A percentile compares a stretch with the other conserved stretches of the same genome.
These are phyloP conservation scores for Epizoanthus illoricatus DNA, from an alignment of 92 coral and sea anemone genomes.

Conservation along the genomic window DNA sequence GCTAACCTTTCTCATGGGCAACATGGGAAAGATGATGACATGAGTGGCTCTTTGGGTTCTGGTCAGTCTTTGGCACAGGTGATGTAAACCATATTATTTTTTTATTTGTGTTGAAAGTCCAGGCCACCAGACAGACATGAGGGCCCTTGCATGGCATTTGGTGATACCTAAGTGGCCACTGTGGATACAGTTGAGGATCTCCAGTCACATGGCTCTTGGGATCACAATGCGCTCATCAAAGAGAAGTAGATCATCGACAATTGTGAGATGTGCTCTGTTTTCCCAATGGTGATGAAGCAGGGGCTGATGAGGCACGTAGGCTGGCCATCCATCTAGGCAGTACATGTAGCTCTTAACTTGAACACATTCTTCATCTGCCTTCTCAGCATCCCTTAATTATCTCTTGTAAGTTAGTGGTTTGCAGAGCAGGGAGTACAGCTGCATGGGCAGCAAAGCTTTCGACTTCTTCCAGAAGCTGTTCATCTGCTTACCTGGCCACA, in stretches of 20 bases:
- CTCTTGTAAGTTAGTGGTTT: slow-evolving; percentile 47
- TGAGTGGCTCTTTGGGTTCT: too few species aligned
- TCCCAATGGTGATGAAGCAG: too few species aligned
- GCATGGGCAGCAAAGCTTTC: slow-evolving; percentile 40
- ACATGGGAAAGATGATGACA: too few species aligned
- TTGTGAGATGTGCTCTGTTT: too few species aligned
- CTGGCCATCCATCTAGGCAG: too few species aligned
- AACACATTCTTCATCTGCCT: slow-evolving; percentile 54
- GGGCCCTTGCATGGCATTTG: slow-evolving; percentile 49
- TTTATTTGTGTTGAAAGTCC: slow-evolving; percentile 36
- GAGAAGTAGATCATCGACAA: too few species aligned
- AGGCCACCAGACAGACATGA: slow-evolving; percentile 61
- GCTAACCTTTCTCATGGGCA: slow-evolving; percentile 33
- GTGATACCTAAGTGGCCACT: slow-evolving; percentile 17
- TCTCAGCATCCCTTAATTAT: slow-evolving; percentile 56
- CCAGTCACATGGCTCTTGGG: too few species aligned
- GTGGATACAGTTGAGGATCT: neutral
- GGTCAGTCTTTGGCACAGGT: slow-evolving; percentile 45
- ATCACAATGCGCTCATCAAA: too few species aligned
- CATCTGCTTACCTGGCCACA: slow-evolving; percentile 18
- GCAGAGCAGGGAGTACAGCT: slow-evolving; percentile 1
- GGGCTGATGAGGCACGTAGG: neutral
- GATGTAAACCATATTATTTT: slow-evolving; percentile 43
- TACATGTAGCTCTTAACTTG: slow-evolving; percentile 6
- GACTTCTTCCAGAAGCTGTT: slow-evolving; percentile 37